phyloP scores from a whole-genome alignment of 2,888 invertebrate species.

The Amphipyra berbera region DNA sequence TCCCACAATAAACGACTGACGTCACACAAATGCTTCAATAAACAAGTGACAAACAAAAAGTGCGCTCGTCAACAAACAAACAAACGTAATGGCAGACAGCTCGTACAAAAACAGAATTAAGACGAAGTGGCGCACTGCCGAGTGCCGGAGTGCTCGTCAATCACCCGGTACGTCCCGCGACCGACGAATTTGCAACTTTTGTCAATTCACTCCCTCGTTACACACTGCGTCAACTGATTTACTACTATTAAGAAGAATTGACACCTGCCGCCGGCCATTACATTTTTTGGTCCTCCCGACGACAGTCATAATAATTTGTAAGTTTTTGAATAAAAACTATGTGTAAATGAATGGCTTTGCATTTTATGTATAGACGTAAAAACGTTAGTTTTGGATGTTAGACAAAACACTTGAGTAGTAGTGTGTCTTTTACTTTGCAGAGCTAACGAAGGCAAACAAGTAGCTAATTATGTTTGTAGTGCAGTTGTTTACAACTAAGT shows the following conservation, averaged over 20 bases:
- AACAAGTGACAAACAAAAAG: conserved; percentile 32
- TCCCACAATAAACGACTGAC: conserved; percentile 18
- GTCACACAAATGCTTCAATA: conserved; percentile 30
- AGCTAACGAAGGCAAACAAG: conserved; percentile 51
- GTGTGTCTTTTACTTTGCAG: conserved; percentile 24
- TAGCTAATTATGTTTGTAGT: conserved; percentile 51
- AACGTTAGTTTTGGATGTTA: background rate
- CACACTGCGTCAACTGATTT: conserved; percentile 17
- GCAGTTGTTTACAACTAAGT: conserved; percentile 55
- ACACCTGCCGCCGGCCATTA: background rate
- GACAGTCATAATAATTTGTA: conserved; percentile 3
- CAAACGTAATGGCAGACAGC: conserved; percentile 39
- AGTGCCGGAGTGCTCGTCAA: conserved; percentile 60
- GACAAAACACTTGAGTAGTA: conserved; percentile 8
- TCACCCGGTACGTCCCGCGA: conserved; percentile 51
- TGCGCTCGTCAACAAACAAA: conserved; percentile 48
- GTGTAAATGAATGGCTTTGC: background rate
- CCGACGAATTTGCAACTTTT: conserved; percentile 56
- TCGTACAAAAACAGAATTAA: conserved; percentile 66
- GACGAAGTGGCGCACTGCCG: conserved; percentile 57
- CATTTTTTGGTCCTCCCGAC: background rate
- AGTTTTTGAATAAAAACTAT: background rate
- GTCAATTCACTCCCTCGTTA: conserved; percentile 21
- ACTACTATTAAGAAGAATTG: conserved; percentile 6
- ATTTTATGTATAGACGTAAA: background rate